phyloP scores from a whole-genome alignment of 37 sponge, comb jelly and placozoan genomes.

The Oscarella lobularis region DNA sequence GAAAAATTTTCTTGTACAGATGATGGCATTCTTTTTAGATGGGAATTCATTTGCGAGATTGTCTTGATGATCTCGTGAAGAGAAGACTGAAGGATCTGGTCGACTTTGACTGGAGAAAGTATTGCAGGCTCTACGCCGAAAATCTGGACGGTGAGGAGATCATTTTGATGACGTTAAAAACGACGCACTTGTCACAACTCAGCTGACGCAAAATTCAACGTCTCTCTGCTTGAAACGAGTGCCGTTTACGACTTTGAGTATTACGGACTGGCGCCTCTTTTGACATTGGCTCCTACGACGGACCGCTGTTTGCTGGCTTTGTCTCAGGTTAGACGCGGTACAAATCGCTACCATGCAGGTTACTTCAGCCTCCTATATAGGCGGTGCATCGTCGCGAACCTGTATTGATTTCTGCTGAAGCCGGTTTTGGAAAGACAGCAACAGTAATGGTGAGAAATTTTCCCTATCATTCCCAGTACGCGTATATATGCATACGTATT shows the following conservation, averaged over 20 bases:
- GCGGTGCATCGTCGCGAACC: background rate
- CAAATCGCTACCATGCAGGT: too few relatives aligned
- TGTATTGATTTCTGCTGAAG: background rate
- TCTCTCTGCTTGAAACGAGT: background rate
- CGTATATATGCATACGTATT: too few relatives aligned
- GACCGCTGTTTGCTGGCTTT: background rate
- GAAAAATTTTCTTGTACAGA: too few relatives aligned
- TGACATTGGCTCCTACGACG: background rate
- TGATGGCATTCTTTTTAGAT: background rate
- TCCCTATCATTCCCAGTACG: too few relatives aligned
- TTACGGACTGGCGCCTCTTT: background rate
- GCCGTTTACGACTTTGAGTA: background rate
- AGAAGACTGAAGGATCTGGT: constrained; percentile 41
- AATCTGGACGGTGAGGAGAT: background rate
- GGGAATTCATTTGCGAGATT: constrained; percentile 39
- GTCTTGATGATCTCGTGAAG: constrained; percentile 57
- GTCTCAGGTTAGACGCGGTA: background rate
- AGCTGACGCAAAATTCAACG: background rate
- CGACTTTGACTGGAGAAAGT: constrained; percentile 86
- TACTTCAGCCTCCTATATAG: too few relatives aligned
- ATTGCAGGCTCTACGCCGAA: constrained; percentile 28
- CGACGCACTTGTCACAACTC: too few relatives aligned
- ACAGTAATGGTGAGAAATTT: background rate
- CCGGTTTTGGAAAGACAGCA: background rate
- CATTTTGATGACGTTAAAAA: too few relatives aligned